Evolutionary conservation across 2,888 invertebrate genomes (phyloP), one percentile per base, ranked within the genome.

Genomic region (Erynnis tages): DNA sequence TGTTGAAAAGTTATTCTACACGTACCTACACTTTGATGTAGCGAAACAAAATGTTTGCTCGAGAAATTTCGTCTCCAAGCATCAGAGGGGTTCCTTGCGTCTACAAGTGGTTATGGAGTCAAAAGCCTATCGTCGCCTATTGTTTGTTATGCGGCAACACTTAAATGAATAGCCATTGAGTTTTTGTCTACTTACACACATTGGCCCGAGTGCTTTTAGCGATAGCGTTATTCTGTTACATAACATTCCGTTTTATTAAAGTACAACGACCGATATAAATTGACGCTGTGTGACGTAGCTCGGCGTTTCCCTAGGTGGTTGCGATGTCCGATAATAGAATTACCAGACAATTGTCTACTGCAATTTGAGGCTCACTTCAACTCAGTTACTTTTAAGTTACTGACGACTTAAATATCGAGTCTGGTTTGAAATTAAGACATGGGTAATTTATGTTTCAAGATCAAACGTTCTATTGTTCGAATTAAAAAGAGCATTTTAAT

Each of bases 241-340:
- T 67, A 68, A 69, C 34, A 45, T 35, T 25, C 23, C 16, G n/a
- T 45, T 45, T 45, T 62, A 58, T 63, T 63, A 53, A 62, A 59
- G 76, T 69, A 70, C 79, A 74, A 72, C 71, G 81, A 78, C 79
- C 76, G 75, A 75, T 74, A 73, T 64, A 64, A 61, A 62, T 25
- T 35, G 43, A 11, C 29, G 37, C 17, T 35, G 29, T 11, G 8
- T 16, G 13, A 8, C 19, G 16, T 19, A n/a, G n/a, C n/a, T n/a
- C n/a, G 14, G 30, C 13, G 14, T 13, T 32, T 32, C 23, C 32
- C 19, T 44, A 23, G 21, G 23, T 21, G 4, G 44, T 32, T 23
- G 38, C 4, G 14, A 16, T 25, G 13, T 4, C 37, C 37, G 27
- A 27, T 41, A 41, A 17, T 41, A 41, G 2, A 41, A 27, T 41